Evolutionary conservation across 2,888 invertebrate species (phyloP), one percentile per base, ranked within the genome.

Genomic region (Synergus gifuensis): DNA sequence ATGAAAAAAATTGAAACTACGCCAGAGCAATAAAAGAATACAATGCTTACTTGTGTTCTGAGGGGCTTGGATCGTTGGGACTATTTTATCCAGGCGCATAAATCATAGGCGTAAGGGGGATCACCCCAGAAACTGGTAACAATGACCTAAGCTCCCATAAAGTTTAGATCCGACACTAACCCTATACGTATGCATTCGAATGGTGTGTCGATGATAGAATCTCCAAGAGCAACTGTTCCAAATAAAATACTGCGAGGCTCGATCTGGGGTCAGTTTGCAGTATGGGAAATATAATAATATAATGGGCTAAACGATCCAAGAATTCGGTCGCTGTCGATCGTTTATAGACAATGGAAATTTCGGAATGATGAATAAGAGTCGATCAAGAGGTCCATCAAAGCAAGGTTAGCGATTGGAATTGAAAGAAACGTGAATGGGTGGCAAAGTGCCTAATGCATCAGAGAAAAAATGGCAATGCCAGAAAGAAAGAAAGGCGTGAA

Each of bases 401-500:
- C 11, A 8, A 9, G 66, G 66, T 66, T 8, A 66, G 11, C 40
- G 66, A 44, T n/a, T 42, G 28, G n/a, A 73, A 58, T 58, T 58
- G 76, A 76, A 40, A 54, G 54, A 76, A 54, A 22, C 40, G 18
- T 40, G 66, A 42, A 40, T 1, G 12, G 28, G 28, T 73, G 69
- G 49, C 69, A 73, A 73, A 69, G 46, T 69, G 49, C 73, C 49
- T 49, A 60, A 62, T 62, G 76, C 76, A 42, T 54, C 14, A 12
- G 44, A 44, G 44, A 36, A 77, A 77, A 77, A 77, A 63, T 58
- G 60, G 42, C 58, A 77, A 28, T 14, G 18, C 18, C 62, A 28
- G 28, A 44, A 18, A 16, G 40, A 40, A 60, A 60, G 58, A 63
- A 77, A 62, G 77, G 77, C 44, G 77, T 63, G 78, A 85, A 87